These are phyloP conservation scores for Ceyx melanurus DNA, from an alignment of 2,113 vertebrate genomes.

Conservation along the genomic window DNA sequence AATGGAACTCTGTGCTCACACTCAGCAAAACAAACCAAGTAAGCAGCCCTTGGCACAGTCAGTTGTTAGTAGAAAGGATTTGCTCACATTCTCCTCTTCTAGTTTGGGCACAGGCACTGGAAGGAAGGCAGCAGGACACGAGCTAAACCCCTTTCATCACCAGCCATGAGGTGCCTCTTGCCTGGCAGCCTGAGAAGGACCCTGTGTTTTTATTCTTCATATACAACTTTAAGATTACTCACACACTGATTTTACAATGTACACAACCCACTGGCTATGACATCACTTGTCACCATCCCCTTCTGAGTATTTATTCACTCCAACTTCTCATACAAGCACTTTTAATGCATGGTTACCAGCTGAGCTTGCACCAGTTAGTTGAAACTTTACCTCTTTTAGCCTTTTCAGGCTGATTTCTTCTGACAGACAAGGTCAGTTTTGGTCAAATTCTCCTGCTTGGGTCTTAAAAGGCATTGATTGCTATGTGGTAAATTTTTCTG, in stretches of 20 bases:
- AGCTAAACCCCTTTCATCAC: neutral
- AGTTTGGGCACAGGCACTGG: accelerated
- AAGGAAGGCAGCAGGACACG: neutral
- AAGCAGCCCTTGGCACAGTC: neutral
- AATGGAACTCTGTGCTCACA: neutral
- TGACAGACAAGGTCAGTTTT: neutral
- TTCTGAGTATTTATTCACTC: neutral
- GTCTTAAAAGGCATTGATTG: too few relatives aligned
- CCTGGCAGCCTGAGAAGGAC: neutral
- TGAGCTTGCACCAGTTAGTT: neutral
- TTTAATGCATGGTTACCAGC: neutral
- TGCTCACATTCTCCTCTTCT: neutral
- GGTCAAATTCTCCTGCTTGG: neutral
- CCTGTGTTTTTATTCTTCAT: neutral
- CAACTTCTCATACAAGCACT: neutral
- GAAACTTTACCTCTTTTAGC: neutral
- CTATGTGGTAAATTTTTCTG: neutral
- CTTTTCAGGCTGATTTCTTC: neutral
- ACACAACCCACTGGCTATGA: neutral
- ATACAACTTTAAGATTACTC: neutral
- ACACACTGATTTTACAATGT: neutral
- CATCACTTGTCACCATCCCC: neutral
- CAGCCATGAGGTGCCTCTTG: neutral
- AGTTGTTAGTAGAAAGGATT: neutral
- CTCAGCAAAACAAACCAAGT: neutral